Evolutionary conservation across 2,797 vertebrate genomes (phyloP).

Genomic region (Tarsius wallacei): DNA sequence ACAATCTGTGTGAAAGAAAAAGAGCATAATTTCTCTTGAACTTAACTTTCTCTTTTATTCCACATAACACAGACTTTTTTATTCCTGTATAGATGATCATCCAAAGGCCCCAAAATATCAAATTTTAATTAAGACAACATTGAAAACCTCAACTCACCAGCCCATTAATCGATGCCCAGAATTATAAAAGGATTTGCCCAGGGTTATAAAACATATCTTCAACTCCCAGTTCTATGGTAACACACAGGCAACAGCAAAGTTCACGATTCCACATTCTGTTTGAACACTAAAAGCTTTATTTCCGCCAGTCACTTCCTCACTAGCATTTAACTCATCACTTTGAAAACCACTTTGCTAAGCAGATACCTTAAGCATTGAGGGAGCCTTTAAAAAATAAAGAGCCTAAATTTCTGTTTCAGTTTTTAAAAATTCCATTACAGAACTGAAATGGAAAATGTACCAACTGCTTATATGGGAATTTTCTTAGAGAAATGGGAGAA

Average conservation of each 20-base stretch:
- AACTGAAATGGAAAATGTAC: slow-evolving; percentile 61
- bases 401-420: slow-evolving; percentile 67
- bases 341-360: slow-evolving; percentile 78
- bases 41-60: not conserved
- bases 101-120: not conserved
- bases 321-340: slow-evolving; percentile 72
- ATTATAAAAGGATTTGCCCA: not conserved
- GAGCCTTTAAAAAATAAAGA: slow-evolving; percentile 25
- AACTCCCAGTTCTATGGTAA: not conserved
- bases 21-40: not conserved
- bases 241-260: not conserved
- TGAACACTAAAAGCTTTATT: slow-evolving; percentile 72
- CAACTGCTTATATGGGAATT: slow-evolving; percentile 74
- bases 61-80: not conserved
- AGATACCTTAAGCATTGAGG: slow-evolving; percentile 45
- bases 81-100: not conserved
- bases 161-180: not conserved
- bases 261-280: slow-evolving; percentile 1
- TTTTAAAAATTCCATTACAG: slow-evolving; percentile 65
- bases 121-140: slow-evolving; percentile 55
- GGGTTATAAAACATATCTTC: not conserved
- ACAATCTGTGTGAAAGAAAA: not conserved
- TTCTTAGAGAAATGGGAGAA: slow-evolving; percentile 65
- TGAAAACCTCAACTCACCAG: not conserved
- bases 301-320: not conserved